Evolutionary conservation across 2,113 vertebrate genomes (phyloP).

Genomic region (Trinectes maculatus): DNA sequence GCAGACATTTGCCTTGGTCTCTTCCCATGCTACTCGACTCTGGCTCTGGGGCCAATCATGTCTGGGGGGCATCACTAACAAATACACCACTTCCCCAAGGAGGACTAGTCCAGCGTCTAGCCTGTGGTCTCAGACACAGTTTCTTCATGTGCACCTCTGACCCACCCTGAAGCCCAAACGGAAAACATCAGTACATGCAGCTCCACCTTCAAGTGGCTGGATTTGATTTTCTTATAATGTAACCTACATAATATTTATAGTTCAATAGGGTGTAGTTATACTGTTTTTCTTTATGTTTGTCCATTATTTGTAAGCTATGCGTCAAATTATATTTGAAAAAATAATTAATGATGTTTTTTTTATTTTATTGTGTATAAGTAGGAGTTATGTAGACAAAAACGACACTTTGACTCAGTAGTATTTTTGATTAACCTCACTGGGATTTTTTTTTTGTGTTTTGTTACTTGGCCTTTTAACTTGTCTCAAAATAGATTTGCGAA

Average conservation of each 20-base stretch:
- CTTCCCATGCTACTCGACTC: conserved; percentile 50
- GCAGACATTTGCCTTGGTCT: conserved; percentile 49
- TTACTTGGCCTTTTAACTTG: neutral
- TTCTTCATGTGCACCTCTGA: conserved; percentile 27
- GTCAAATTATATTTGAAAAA: neutral
- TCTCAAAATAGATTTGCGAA: conserved; percentile 12
- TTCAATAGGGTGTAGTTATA: conserved; percentile 50
- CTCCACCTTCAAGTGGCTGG: conserved; percentile 12
- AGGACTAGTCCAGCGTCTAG: conserved; percentile 22
- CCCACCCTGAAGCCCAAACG: conserved; percentile 11
- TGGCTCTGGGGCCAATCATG: conserved; percentile 52
- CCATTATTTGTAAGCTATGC: conserved; percentile 1
- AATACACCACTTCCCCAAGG: conserved; percentile 27
- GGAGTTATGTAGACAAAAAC: conserved; percentile 34
- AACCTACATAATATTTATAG: conserved; percentile 39
- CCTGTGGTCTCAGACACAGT: conserved; percentile 49
- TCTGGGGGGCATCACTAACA: conserved; percentile 64
- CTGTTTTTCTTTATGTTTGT: conserved; percentile 15
- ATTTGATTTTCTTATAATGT: conserved; percentile 26
- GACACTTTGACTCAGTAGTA: conserved; percentile 10
- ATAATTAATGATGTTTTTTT: no score
- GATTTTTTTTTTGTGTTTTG: conserved; percentile 18
- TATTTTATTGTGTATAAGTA: no score
- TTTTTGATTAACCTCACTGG: neutral
- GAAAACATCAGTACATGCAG: conserved; percentile 3